These are phyloP conservation scores for Eupithecia abbreviata DNA, from an alignment of 2,888 invertebrate genomes.

Conservation along the genomic window DNA sequence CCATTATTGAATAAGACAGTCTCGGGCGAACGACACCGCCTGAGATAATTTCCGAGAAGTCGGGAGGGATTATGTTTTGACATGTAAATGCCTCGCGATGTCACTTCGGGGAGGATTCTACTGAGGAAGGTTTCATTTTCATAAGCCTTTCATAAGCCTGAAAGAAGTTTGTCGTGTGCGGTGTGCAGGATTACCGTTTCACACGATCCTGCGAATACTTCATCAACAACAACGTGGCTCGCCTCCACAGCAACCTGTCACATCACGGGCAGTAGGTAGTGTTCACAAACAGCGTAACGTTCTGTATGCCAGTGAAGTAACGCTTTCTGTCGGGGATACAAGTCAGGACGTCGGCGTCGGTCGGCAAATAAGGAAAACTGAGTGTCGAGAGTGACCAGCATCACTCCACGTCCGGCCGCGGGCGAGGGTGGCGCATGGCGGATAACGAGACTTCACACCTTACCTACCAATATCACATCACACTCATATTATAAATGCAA, in stretches of 20 bases:
- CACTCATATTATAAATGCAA: background rate
- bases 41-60: background rate
- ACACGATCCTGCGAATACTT: background rate
- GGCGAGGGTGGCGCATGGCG: background rate
- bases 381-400: constrained; percentile 8
- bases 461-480: background rate
- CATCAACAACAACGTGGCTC: background rate
- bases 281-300: constrained; percentile 8
- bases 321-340: background rate
- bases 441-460: background rate
- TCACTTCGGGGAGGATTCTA: background rate
- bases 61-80: background rate
- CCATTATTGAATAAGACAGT: background rate
- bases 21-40: background rate
- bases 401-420: constrained; percentile 10
- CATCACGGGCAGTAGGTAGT: background rate
- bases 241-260: background rate
- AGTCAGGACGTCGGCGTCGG: background rate
- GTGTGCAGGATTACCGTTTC: background rate
- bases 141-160: background rate
- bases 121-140: background rate
- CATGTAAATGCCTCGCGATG: background rate
- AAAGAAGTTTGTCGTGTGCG: background rate
- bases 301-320: background rate
- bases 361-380: constrained; percentile 27